Conservation (phyloP, 2,797 vertebrate species). For the Parotocinclus haroldoi region DNA sequence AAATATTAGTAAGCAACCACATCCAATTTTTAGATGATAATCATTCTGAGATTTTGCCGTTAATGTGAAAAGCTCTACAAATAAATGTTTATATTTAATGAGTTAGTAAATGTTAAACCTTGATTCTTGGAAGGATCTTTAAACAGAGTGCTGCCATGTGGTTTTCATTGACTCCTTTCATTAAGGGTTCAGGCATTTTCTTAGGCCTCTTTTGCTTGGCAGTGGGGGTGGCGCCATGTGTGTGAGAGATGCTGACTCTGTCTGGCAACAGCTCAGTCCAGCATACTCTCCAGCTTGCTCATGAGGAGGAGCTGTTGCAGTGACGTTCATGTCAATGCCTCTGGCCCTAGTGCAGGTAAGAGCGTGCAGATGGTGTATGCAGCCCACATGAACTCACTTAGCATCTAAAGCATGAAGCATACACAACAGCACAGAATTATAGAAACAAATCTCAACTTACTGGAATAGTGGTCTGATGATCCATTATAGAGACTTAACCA, state of each 20-base stretch:
- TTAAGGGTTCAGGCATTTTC: background rate
- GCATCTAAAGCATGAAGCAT: slow-evolving; percentile 2
- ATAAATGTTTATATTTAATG: too few relatives aligned
- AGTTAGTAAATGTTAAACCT: too few relatives aligned
- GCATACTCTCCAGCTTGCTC: slow-evolving; percentile 33
- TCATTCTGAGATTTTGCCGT: too few relatives aligned
- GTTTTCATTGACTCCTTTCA: background rate
- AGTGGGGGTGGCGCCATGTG: background rate
- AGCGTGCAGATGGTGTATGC: slow-evolving; percentile 41
- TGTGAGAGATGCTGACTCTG: slow-evolving; percentile 20
- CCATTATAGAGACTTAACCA: too few relatives aligned
- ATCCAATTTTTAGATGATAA: too few relatives aligned
- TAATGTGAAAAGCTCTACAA: too few relatives aligned
- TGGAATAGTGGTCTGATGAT: background rate
- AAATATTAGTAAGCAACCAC: too few relatives aligned
- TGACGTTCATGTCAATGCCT: slow-evolving; percentile 36
- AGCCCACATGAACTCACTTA: background rate
- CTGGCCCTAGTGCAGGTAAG: slow-evolving; percentile 47
- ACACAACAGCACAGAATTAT: slow-evolving; percentile 23
- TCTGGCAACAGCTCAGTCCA: slow-evolving; percentile 17
- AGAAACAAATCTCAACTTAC: slow-evolving; percentile 1
- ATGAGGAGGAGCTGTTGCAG: slow-evolving; percentile 15
- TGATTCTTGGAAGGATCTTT: too few relatives aligned
- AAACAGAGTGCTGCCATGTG: too few relatives aligned
- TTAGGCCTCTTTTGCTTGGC: background rate